Conservation (phyloP, 2,797 vertebrate genomes). For the Rhyacichthys aspro region DNA sequence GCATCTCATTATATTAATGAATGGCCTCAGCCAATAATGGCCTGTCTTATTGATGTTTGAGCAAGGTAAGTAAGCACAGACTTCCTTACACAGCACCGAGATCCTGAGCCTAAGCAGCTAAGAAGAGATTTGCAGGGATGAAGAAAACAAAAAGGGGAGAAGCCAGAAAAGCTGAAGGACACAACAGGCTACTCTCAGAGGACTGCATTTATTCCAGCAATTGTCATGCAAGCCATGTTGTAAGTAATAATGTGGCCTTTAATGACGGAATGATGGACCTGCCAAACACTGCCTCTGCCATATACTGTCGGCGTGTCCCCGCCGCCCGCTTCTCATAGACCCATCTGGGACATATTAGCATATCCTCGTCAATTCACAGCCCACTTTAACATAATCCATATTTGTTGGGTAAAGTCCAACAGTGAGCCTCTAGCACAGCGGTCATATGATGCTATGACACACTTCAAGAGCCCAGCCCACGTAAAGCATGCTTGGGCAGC, state of each 20-base stretch:
- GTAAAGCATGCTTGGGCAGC: constrained; percentile 94
- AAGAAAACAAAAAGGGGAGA: constrained; percentile 59
- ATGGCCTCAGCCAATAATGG: constrained; percentile 72
- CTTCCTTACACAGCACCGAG: constrained; percentile 60
- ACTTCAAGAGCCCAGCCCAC: constrained; percentile 87
- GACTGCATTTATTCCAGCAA: constrained; percentile 84
- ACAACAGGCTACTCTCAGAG: constrained; percentile 77
- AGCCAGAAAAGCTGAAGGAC: constrained; percentile 75
- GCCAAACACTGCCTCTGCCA: constrained; percentile 96
- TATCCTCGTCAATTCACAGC: constrained; percentile 97
- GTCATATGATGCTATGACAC: constrained; percentile 92
- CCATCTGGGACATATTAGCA: constrained; percentile 99
- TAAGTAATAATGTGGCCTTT: constrained; percentile 99
- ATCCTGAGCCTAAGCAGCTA: constrained; percentile 65
- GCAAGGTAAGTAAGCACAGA: constrained; percentile 71
- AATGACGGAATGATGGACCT: constrained; percentile 99
- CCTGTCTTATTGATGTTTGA: constrained; percentile 73
- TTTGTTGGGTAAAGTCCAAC: constrained; percentile 98
- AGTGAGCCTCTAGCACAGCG: constrained; percentile 85
- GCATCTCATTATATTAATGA: constrained; percentile 79
- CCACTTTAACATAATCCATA: constrained; percentile 99
- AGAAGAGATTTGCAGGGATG: constrained; percentile 65
- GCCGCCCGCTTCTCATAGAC: constrained; percentile 86
- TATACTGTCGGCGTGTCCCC: constrained; percentile 90
- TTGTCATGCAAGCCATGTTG: constrained; percentile 98